A percentile compares a stretch with the other conserved stretches of the same genome.
These are phyloP conservation scores for Sphecodes monilicornis DNA, from an alignment of 2,888 invertebrate genomes.

Conservation along the genomic window DNA sequence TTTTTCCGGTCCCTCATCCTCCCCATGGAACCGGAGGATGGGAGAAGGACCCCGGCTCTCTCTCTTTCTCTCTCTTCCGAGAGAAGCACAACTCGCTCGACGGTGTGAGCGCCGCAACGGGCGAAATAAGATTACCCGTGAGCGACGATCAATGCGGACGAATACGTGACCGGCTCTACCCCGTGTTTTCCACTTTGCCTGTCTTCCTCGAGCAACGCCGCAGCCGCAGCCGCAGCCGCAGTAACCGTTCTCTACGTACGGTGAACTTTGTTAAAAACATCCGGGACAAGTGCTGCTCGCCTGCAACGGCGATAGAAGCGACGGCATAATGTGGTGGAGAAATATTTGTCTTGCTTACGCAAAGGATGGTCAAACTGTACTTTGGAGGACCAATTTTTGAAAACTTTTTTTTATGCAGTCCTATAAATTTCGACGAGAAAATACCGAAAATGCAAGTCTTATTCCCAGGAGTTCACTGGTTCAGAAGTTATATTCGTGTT, in stretches of 20 bases:
- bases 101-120: conserved; percentile 12
- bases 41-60: neutral
- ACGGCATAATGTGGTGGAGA: neutral
- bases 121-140: conserved; percentile 54
- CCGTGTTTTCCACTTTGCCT: conserved; percentile 48
- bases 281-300: neutral
- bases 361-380: too few species aligned
- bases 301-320: conserved; percentile 2
- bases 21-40: neutral
- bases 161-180: conserved; percentile 45
- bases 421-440: too few species aligned
- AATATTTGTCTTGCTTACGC: neutral
- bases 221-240: neutral
- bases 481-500: too few species aligned
- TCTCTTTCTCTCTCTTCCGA: neutral
- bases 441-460: too few species aligned
- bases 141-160: conserved; percentile 47
- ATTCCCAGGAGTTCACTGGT: too few species aligned
- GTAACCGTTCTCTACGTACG: conserved; percentile 14
- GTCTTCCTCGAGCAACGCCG: conserved; percentile 5
- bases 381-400: too few species aligned
- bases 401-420: too few species aligned
- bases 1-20: conserved; percentile 39
- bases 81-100: neutral
- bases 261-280: conserved; percentile 13